phyloP scores from a whole-genome alignment of 2,888 invertebrate genomes.

The Heteropelma amictum region DNA sequence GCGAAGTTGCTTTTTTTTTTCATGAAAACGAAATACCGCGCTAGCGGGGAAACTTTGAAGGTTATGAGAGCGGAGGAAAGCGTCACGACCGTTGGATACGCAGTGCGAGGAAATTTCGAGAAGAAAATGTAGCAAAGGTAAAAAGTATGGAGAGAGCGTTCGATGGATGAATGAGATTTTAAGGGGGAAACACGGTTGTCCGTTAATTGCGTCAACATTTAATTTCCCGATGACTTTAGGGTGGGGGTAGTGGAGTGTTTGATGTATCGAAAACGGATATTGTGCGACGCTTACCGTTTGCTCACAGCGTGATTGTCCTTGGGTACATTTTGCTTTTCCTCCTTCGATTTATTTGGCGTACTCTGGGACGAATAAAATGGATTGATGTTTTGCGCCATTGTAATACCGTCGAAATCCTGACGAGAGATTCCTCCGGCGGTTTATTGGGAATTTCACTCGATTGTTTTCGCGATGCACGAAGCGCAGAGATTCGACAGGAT shows the following conservation, averaged over 20 bases:
- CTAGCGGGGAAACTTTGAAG: too few species aligned
- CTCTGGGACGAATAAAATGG: constrained; percentile 87
- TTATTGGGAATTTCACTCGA: background rate
- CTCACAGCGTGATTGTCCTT: constrained; percentile 93
- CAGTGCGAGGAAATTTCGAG: too few species aligned
- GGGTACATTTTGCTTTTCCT: constrained; percentile 85
- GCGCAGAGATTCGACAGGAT: background rate
- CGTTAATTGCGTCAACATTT: too few species aligned
- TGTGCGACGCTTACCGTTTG: constrained; percentile 85
- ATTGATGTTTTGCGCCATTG: constrained; percentile 93
- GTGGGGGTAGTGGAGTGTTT: background rate
- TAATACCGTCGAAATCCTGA: background rate
- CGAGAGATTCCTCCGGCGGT: background rate
- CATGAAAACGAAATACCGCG: too few species aligned
- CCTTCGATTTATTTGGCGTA: constrained; percentile 87
- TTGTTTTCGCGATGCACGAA: background rate
- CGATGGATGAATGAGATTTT: too few species aligned
- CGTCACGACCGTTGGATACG: too few species aligned
- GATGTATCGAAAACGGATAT: constrained; percentile 16
- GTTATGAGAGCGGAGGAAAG: too few species aligned
- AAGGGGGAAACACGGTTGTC: too few species aligned
- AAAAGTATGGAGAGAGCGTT: background rate
- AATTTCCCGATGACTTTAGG: background rate
- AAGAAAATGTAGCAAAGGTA: too few species aligned
- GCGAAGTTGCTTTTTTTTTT: too few species aligned